Percentiles rank a stretch among this genome's conserved stretches.
Conservation (phyloP, 1,140 invertebrate species). For the Coelopa frigida region DNA sequence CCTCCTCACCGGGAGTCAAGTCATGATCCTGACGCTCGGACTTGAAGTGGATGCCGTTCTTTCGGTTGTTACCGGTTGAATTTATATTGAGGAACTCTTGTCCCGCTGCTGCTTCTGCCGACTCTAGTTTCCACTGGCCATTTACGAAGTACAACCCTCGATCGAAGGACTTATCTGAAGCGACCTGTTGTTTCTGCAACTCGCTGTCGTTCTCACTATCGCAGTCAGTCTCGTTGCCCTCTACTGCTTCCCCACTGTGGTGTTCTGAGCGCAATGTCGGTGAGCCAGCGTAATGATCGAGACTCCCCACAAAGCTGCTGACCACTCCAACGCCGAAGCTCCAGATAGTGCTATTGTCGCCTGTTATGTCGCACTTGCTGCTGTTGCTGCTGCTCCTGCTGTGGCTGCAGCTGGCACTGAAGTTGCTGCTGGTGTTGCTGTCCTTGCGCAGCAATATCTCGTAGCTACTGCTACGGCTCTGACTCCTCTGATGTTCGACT, state of each 20-base stretch:
- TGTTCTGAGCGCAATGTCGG: conserved; percentile 28
- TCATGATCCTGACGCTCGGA: no score
- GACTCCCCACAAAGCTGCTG: conserved; percentile 32
- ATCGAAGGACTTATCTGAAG: no score
- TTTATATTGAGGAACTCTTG: no score
- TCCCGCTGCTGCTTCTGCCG: no score
- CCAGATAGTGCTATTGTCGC: conserved; percentile 35
- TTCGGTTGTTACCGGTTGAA: no score
- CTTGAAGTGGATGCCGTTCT: no score
- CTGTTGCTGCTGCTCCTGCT: conserved; percentile 41
- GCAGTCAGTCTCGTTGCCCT: background rate
- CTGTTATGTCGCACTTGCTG: conserved; percentile 40
- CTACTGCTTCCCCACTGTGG: background rate
- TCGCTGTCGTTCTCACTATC: background rate
- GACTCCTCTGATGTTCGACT: background rate
- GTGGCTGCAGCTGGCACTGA: conserved; percentile 27
- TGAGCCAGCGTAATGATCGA: conserved; percentile 27
- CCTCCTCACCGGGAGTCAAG: no score
- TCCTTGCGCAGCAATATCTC: background rate
- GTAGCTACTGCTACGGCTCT: background rate
- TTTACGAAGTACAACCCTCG: no score
- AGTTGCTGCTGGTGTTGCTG: conserved; percentile 5
- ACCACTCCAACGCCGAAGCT: conserved; percentile 36
- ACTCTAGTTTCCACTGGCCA: no score
- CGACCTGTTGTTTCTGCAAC: no score